These are phyloP conservation scores for Drosophila mojavensis DNA, from an alignment of 1,140 invertebrate species.

Conservation along the genomic window DNA sequence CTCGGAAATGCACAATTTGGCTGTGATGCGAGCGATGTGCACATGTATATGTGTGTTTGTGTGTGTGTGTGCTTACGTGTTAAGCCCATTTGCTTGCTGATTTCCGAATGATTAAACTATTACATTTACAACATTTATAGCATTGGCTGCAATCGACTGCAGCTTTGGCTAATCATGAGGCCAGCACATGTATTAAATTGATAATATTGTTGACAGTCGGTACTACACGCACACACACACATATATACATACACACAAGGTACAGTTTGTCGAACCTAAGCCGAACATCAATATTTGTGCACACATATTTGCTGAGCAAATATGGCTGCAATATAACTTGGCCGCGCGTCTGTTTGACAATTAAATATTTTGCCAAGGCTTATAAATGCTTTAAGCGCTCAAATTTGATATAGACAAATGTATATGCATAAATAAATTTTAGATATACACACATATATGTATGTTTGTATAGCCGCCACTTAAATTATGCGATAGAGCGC, in stretches of 20 bases:
- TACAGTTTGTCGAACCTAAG: conserved; percentile 18
- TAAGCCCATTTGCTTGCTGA: conserved; percentile 36
- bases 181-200: conserved; percentile 68
- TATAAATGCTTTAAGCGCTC: conserved; percentile 71
- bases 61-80: background rate
- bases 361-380: conserved; percentile 74
- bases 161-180: conserved; percentile 22
- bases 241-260: background rate
- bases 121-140: conserved; percentile 54
- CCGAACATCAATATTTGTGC: conserved; percentile 56
- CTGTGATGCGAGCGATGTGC: conserved; percentile 50
- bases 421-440: conserved; percentile 13
- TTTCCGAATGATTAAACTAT: conserved; percentile 57
- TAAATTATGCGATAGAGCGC: conserved; percentile 5
- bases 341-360: conserved; percentile 54
- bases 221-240: background rate
- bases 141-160: conserved; percentile 6
- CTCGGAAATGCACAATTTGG: conserved; percentile 69
- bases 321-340: conserved; percentile 37
- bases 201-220: conserved; percentile 71
- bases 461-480: background rate
- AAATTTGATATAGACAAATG: conserved; percentile 48
- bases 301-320: conserved; percentile 46
- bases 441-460: no score
- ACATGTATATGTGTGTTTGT: background rate